These are phyloP conservation scores for Cephus pulcher DNA, from an alignment of 2,888 invertebrate species.

Conservation along the genomic window DNA sequence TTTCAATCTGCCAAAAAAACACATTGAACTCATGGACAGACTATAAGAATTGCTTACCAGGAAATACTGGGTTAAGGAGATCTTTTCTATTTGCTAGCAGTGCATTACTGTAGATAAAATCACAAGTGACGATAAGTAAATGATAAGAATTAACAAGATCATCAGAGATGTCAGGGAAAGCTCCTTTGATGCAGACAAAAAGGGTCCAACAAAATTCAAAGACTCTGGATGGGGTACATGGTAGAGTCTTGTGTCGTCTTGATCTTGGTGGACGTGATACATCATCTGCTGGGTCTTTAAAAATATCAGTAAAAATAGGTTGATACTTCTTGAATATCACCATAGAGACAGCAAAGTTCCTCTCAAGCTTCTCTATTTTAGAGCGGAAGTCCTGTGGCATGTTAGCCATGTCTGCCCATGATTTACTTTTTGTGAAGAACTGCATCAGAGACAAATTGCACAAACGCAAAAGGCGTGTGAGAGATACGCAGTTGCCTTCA, in stretches of 20 bases:
- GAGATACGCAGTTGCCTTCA: conserved; percentile 91
- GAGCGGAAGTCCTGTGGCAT: conserved; percentile 85
- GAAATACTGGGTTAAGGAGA: conserved; percentile 85
- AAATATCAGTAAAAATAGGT: conserved; percentile 89
- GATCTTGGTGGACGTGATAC: conserved; percentile 71
- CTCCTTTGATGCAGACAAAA: conserved; percentile 89
- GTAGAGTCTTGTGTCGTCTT: conserved; percentile 76
- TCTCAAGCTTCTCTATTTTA: conserved; percentile 86
- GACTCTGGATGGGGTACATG: conserved; percentile 84
- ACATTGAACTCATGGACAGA: too few relatives aligned
- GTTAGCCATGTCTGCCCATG: conserved; percentile 95
- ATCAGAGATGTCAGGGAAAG: conserved; percentile 86
- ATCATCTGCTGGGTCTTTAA: conserved; percentile 77
- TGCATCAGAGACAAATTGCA: conserved; percentile 93
- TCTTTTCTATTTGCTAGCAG: conserved; percentile 83
- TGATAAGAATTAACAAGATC: conserved; percentile 96
- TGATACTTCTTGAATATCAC: conserved; percentile 94
- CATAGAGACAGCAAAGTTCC: conserved; percentile 93
- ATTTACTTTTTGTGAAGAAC: conserved; percentile 94
- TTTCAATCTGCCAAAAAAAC: too few relatives aligned
- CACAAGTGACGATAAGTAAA: conserved; percentile 89
- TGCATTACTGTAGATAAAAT: conserved; percentile 90
- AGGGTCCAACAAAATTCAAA: conserved; percentile 96
- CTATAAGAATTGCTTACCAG: conserved; percentile 69
- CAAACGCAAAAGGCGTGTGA: conserved; percentile 88